Evolutionary conservation across 2,797 vertebrate genomes (phyloP).

Genomic region (Enoplosus armatus): DNA sequence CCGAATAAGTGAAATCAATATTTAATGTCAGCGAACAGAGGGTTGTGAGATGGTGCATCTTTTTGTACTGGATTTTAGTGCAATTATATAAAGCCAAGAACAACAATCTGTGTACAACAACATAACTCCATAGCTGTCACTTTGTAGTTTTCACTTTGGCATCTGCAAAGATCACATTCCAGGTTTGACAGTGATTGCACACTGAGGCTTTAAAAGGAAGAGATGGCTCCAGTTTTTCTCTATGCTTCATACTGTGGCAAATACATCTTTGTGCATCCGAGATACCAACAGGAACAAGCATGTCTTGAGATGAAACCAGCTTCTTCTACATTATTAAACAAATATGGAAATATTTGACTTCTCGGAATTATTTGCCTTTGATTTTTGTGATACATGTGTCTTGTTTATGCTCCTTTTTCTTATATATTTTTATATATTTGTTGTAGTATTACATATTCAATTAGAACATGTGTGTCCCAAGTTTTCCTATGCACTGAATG

Average conservation of each 20-base stretch:
- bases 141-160: background rate
- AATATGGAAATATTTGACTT: background rate
- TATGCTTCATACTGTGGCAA: conserved; percentile 1
- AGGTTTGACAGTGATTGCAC: conserved; percentile 12
- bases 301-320: background rate
- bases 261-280: conserved; percentile 7
- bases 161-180: conserved; percentile 24
- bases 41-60: background rate
- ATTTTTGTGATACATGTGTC: background rate
- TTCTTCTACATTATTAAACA: conserved; percentile 7
- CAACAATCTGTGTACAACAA: background rate
- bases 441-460: background rate
- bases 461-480: background rate
- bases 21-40: conserved; percentile 12
- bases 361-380: background rate
- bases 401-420: background rate
- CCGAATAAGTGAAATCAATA: conserved; percentile 23
- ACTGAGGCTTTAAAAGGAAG: conserved; percentile 10
- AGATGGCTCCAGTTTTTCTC: conserved; percentile 1
- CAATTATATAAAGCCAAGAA: background rate
- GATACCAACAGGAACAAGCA: background rate
- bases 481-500: background rate
- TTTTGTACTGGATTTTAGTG: conserved; percentile 6
- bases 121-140: background rate
- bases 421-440: background rate